phyloP scores from a whole-genome alignment of 2,113 vertebrate genomes.

The Lamprologus sp. region DNA sequence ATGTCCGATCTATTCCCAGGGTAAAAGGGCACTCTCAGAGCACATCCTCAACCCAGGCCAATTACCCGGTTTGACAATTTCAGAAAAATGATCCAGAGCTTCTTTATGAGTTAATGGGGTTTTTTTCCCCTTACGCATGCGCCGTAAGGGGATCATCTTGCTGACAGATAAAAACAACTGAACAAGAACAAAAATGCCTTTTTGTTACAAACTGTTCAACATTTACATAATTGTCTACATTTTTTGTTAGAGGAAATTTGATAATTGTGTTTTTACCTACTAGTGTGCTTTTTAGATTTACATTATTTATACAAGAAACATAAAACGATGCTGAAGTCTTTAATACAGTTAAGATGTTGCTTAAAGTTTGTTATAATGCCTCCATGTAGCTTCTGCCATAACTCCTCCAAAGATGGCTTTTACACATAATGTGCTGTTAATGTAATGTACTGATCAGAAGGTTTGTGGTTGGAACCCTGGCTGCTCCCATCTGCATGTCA shows the following conservation, averaged over 20 bases:
- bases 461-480: neutral
- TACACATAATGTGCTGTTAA: neutral
- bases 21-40: neutral
- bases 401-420: neutral
- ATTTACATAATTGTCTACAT: neutral
- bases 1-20: neutral
- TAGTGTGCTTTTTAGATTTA: fast-evolving
- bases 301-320: neutral
- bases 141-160: fast-evolving
- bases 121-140: fast-evolving
- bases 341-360: neutral
- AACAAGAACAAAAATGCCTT: neutral
- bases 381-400: neutral
- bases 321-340: neutral
- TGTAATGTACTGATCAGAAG: neutral
- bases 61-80: neutral
- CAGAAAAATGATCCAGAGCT: neutral
- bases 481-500: neutral
- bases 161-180: neutral
- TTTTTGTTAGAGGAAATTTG: neutral
- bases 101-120: fast-evolving
- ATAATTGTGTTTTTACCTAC: neutral
- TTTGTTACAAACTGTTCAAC: neutral
- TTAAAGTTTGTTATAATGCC: neutral
- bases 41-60: neutral